Base-by-base conservation (phyloP, 2,113 vertebrate genomes). In the Mormoops blainvillei region DNA sequence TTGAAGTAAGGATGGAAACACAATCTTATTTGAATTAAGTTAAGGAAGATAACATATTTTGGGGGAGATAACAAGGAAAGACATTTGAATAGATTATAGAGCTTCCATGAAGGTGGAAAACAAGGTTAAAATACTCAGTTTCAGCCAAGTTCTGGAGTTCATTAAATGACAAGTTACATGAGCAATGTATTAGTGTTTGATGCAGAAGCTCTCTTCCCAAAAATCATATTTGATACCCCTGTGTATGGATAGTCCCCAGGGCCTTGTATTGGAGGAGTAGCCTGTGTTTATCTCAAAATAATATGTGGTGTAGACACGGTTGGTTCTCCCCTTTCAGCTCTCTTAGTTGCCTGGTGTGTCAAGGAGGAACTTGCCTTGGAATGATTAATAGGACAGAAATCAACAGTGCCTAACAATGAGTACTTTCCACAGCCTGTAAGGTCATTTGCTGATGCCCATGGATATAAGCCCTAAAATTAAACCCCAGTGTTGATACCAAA, bases 251-350 rank as follows among this genome's bases (percentile, higher is more conserved):
- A 48, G 15, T 71, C 4, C n/a, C 26, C 31, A 73, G 24, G 28
- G 26, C 2, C 11, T 56, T 71, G 24, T 63, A 45, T 19, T 28
- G 20, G 28, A 81, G 12, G 36, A 14, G 76, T 26, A n/a, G 58
- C 38, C 38, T 83, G 4, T n/a, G 26, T 54, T 7, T 41, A 67
- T 56, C 20, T 80, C 8, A 74, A 12, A 38, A 67, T 11, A 52
- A 16, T 3, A 33, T 19, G 19, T 65, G 41, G 73, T 22, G 24
- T 3, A 67, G 73, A 24, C 4, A 7, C 0, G 1, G 11, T 14
- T 43, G 24, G 0, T 4, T 50, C 26, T 31, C 45, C 19, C 1
- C 8, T 80, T 10, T 4, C 1, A 22, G 14, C 0, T 12, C 8
- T 77, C 26, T 65, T 26, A n/a, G 16, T 56, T 71, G 22, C 83